Base-by-base conservation (phyloP, 2,797 vertebrate genomes). In the Sebastes hubbsi region DNA sequence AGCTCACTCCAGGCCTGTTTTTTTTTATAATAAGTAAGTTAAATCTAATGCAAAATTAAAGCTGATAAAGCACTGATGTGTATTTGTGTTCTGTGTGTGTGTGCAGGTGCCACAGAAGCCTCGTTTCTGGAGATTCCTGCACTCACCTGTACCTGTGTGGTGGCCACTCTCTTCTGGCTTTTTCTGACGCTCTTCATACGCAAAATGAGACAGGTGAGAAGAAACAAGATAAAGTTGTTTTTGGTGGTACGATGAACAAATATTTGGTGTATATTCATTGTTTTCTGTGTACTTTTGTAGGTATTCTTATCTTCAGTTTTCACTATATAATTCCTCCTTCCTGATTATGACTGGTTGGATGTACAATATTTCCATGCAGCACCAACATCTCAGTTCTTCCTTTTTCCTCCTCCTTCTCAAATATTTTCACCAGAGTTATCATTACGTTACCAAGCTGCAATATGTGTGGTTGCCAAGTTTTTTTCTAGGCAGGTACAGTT, bases 151-250 rank as follows among this genome's bases (percentile, higher is more conserved):
- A 97, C 97, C 81, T 98, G 98, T 8, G 96, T 98, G 89, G 96
- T 97, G 81, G 98, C 97, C 0, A 97, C 97, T 0, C 94, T 99
- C 54, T 97, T 99, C 92, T 99, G 98, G 98, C 95, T 99, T 42
- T 86, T 99, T 36, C 69, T 99, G 87, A 99, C 97, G 0, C 96
- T 99, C 71, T 96, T 99, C 80, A 99, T 99, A 90, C 96, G 97
- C 63, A 99, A 97, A 93, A 91, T 99, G 70, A 98, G 95, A 94
- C 96, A 97, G 97, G 98, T 99, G 91, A 97, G 95, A 56, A 8
- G 1, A 52, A 22, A 62, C 5, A 42, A 29, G 14, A 54, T 27
- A 10, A 22, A 3, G 18, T 24, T 22, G 3, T 18, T 76, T 54
- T 9, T 22, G 8, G 27, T 46, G 4, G 9, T 20, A 5, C 38